These are phyloP conservation scores for Hirtodrosophila duncani DNA, from an alignment of 2,888 invertebrate genomes.

Conservation along the genomic window DNA sequence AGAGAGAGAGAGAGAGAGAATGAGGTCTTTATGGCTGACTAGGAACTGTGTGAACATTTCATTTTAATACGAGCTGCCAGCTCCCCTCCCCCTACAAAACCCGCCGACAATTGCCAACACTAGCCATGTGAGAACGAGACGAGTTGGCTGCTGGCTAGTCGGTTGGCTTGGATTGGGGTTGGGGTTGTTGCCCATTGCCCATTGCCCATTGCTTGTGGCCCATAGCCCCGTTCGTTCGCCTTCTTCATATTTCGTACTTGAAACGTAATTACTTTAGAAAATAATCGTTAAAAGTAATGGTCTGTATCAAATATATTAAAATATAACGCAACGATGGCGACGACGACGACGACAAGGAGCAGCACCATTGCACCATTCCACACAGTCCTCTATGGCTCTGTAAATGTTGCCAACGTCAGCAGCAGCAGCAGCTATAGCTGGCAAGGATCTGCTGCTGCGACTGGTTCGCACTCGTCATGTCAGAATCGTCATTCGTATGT, in stretches of 20 bases:
- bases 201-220: too few species aligned
- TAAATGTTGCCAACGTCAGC: conserved; percentile 51
- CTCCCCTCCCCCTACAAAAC: conserved; percentile 1
- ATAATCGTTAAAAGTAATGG: conserved; percentile 77
- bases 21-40: conserved; percentile 25
- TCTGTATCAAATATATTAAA: conserved; percentile 77
- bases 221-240: too few species aligned
- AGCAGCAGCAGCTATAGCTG: conserved; percentile 9
- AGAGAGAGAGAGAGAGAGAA: neutral
- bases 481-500: conserved; percentile 65
- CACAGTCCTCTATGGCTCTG: conserved; percentile 10
- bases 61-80: conserved; percentile 53
- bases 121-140: conserved; percentile 54
- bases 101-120: conserved; percentile 6
- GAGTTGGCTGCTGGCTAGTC: conserved; percentile 5
- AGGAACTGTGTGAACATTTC: conserved; percentile 64
- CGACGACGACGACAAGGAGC: conserved; percentile 22
- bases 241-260: conserved; percentile 73
- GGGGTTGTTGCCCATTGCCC: conserved; percentile 24
- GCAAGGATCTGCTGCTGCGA: conserved; percentile 20
- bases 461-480: conserved; percentile 67
- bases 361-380: conserved; percentile 1
- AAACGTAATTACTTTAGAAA: conserved; percentile 77
- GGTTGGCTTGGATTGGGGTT: conserved; percentile 19
- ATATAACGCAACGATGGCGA: conserved; percentile 65